phyloP scores from a whole-genome alignment of 2,113 vertebrate species.

The Tupaia tana region DNA sequence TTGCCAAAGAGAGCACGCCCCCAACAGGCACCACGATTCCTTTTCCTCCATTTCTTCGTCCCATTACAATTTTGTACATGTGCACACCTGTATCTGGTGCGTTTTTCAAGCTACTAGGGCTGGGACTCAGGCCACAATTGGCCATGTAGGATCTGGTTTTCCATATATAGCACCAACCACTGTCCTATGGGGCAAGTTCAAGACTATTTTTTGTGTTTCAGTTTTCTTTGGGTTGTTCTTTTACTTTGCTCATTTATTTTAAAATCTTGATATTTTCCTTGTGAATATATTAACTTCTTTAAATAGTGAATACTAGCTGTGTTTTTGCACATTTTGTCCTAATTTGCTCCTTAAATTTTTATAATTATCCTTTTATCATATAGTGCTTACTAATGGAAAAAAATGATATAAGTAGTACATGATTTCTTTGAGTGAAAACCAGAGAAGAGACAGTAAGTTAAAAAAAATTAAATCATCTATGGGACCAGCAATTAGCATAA shows the following conservation, averaged over 20 bases:
- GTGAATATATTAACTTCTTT: neutral
- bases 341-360: constrained; percentile 37
- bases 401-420: neutral
- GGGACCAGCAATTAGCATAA: too few species aligned
- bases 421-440: constrained; percentile 18
- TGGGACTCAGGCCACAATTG: too few species aligned
- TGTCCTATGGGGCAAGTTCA: neutral
- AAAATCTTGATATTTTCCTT: constrained; percentile 20
- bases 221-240: neutral
- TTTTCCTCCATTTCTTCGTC: too few species aligned
- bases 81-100: too few species aligned
- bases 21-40: too few species aligned
- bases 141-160: too few species aligned
- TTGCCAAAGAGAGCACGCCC: too few species aligned
- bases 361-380: neutral
- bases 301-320: neutral
- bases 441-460: neutral
- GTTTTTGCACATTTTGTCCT: neutral
- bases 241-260: neutral
- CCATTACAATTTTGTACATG: too few species aligned
- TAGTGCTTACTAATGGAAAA: neutral
- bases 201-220: constrained; percentile 46
- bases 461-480: constrained; percentile 31
- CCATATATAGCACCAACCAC: too few species aligned
- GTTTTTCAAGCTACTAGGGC: too few species aligned